These are phyloP conservation scores for Hemicrepidius hirtus DNA, from an alignment of 2,888 invertebrate species.

Conservation along the genomic window DNA sequence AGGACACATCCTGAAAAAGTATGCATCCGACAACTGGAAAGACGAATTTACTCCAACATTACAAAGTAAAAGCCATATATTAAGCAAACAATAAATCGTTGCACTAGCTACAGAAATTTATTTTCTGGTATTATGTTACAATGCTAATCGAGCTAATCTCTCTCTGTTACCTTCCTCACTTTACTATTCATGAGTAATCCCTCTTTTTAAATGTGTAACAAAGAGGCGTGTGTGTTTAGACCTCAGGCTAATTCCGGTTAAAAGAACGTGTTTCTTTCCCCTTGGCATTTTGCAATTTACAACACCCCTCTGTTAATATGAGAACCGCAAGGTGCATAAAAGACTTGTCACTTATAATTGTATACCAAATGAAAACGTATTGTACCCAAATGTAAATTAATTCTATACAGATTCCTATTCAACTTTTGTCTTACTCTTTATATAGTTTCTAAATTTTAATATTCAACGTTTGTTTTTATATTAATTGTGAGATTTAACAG, in stretches of 20 bases:
- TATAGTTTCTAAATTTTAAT: too few relatives aligned
- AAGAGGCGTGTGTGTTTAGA: constrained; percentile 35
- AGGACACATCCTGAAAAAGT: neutral
- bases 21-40: neutral
- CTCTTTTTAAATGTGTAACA: constrained; percentile 35
- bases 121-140: constrained; percentile 14
- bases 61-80: constrained; percentile 1
- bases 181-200: constrained; percentile 23
- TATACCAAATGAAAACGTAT: too few relatives aligned
- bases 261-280: constrained; percentile 28
- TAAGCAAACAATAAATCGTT: neutral
- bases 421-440: too few relatives aligned
- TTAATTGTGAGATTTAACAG: too few relatives aligned
- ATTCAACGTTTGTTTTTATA: too few relatives aligned
- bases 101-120: constrained; percentile 5
- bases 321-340: constrained; percentile 2
- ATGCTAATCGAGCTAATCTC: constrained; percentile 31
- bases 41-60: neutral
- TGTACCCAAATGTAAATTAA: too few relatives aligned
- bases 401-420: too few relatives aligned
- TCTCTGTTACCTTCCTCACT: constrained; percentile 15
- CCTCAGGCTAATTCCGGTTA: constrained; percentile 21
- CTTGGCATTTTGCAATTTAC: constrained; percentile 14
- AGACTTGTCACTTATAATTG: constrained; percentile 6
- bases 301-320: constrained; percentile 4